Base-by-base conservation (phyloP, 2,888 invertebrate species). In the Muschampia plurimacula region DNA sequence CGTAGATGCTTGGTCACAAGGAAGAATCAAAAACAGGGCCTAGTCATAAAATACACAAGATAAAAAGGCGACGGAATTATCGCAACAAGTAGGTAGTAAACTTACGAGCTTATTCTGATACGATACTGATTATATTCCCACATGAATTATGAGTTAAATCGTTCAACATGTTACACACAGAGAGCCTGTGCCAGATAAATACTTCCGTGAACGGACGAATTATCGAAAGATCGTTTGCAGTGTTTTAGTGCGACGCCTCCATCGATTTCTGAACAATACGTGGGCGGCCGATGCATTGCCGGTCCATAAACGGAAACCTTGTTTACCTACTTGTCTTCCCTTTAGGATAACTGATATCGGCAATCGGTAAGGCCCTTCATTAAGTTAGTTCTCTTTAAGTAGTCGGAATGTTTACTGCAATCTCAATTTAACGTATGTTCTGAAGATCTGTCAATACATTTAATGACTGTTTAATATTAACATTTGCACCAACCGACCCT, bases 211-310 rank as follows among this genome's bases (percentile, higher is more conserved):
- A 86, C 81, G 88, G 88, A 86, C 81, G 85, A 89, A 88, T 88
- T 86, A 86, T 85, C 88, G 82, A 91, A 91, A 88, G 84, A 87
- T 87, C 82, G 83, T 88, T 90, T 86, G 87, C 86, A 86, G 82
- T 86, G 86, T 87, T 90, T 87, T 87, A 89, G 87, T 88, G 82
- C 83, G 86, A 89, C 88, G 90, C 89, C 89, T 90, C 82, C 88
- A 79, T 87, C 86, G 83, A 86, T 89, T 85, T 84, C 84, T 82
- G 86, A 86, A 84, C 84, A 83, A 83, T 82, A 84, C 87, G 92
- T 92, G 88, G 93, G 93, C 89, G 90, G 89, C 82, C 91, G 89
- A 90, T 91, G 92, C 92, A 92, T 90, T 91, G 87, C 84, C 89
- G 78, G 83, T 82, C 90, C 91, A 82, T 91, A 90, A 85, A 86